Percentiles rank a stretch among this genome's conserved stretches.
Conservation (phyloP, 2,797 vertebrate genomes). For the Lates japonicus region DNA sequence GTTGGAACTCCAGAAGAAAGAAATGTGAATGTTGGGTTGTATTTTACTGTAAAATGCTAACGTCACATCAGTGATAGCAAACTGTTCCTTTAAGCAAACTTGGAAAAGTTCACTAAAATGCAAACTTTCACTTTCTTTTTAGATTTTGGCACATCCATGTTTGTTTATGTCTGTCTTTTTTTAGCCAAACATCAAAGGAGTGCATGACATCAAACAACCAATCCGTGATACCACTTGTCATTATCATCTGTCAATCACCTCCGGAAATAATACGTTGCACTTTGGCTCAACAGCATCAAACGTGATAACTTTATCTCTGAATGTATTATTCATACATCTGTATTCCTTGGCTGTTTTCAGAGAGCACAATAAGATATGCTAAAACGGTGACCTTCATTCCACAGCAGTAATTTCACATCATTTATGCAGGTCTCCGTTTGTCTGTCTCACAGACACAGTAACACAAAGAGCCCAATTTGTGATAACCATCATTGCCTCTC, state of each 20-base stretch:
- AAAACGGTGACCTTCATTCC: constrained; percentile 53
- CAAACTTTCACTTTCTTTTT: constrained; percentile 34
- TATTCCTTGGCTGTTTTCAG: constrained; percentile 27
- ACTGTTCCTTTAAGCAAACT: constrained; percentile 34
- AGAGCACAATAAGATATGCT: constrained; percentile 36
- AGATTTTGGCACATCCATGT: constrained; percentile 27
- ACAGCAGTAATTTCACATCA: constrained; percentile 29
- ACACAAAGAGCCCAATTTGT: constrained; percentile 26
- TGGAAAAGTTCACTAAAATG: constrained; percentile 22
- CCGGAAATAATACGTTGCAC: constrained; percentile 53
- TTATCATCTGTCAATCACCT: constrained; percentile 78
- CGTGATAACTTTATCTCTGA: constrained; percentile 35
- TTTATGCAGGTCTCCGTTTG: constrained; percentile 32
- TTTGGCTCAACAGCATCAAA: constrained; percentile 54
- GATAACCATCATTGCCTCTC: constrained; percentile 27
- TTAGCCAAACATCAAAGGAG: constrained; percentile 65
- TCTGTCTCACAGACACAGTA: not conserved
- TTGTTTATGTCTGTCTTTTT: constrained; percentile 55
- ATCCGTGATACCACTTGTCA: constrained; percentile 51
- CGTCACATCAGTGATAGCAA: not conserved
- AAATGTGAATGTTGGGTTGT: not conserved
- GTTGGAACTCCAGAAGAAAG: constrained; percentile 3
- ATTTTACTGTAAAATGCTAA: constrained; percentile 17
- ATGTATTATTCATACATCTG: constrained; percentile 68
- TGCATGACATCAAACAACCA: constrained; percentile 65